Evolutionary conservation across 2,797 vertebrate species (phyloP).

Genomic region (Cygnus olor): DNA sequence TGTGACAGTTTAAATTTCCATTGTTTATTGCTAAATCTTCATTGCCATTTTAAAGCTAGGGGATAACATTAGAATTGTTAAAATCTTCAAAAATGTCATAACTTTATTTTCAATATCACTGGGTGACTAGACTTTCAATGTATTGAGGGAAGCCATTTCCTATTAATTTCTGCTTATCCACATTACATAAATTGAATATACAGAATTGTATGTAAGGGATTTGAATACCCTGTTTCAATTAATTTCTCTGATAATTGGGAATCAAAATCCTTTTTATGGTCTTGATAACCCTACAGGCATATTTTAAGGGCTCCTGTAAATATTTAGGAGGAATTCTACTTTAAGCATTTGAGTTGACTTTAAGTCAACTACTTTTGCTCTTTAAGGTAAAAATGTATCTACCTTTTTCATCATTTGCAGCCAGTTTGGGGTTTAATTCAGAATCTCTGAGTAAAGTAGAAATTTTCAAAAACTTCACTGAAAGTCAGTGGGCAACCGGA

Average conservation of each 20-base stretch:
- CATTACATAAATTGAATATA: not conserved
- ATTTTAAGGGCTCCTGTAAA: not conserved
- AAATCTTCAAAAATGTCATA: not conserved
- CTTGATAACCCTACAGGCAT: slow-evolving; percentile 18
- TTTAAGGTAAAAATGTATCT: not conserved
- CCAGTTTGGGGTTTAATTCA: not conserved
- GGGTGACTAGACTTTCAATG: not conserved
- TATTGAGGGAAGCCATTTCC: not conserved
- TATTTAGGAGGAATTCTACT: not conserved
- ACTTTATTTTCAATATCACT: not conserved
- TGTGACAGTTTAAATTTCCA: not conserved
- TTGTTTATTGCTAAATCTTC: not conserved
- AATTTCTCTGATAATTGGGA: slow-evolving; percentile 58
- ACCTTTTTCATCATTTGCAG: not conserved
- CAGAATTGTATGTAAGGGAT: slow-evolving; percentile 4
- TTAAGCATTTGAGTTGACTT: not conserved
- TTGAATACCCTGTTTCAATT: slow-evolving; percentile 54
- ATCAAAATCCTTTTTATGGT: not conserved
- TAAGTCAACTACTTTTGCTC: not conserved
- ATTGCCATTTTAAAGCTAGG: not conserved
- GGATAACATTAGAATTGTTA: not conserved
- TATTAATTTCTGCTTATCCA: slow-evolving; percentile 47
- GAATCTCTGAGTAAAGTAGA: not conserved
- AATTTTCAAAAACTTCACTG: not conserved
- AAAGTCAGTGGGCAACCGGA: not conserved